Base-by-base conservation (phyloP, 2,797 vertebrate species). In the Notoglanidium macrostoma region DNA sequence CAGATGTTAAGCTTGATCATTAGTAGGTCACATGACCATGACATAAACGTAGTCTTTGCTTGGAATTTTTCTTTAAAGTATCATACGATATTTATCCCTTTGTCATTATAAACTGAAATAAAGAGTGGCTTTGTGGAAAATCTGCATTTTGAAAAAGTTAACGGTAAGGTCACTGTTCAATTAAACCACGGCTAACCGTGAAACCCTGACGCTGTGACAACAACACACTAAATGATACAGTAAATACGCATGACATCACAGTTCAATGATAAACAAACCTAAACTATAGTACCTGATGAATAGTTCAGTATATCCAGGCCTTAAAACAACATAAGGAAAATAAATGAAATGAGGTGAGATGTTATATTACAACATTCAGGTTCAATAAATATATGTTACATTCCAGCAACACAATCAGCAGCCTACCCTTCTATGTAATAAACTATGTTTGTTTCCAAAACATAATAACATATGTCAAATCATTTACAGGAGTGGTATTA, bases 371-470 rank as follows among this genome's bases (percentile, higher is more conserved):
- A 40, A 61, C 61, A 46, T 46, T 32, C 67, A 76, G 17, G 12
- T 35, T 55, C 77, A 85, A 82, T 67, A 85, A 85, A 88, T 85
- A 82, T 35, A 61, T 35, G n/a, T 67, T 65, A 85, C 76, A 85
- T 80, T 85, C 49, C 59, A 77, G 35, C 54, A 57, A 49, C 29
- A 68, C n/a, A 54, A 54, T n/a, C 23, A 63, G 83, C 63, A 73
- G 21, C 29, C 46, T 80, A 79, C 9, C 55, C 12, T 63, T 85
- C 21, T 85, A 54, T 46, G 35, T 26, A 49, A 59, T 17, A 65
- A 73, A 44, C 49, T 40, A 9, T 23, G 10, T 12, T 40, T 40
- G 40, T 40, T 40, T 40, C 4, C 3, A 40, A 40, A 40, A 40
- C 40, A 40, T 40, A 40, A 40, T 40, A 3, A 40, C 40, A 40